phyloP scores from a whole-genome alignment of 2,113 vertebrate species.

The Dipodomys merriami region DNA sequence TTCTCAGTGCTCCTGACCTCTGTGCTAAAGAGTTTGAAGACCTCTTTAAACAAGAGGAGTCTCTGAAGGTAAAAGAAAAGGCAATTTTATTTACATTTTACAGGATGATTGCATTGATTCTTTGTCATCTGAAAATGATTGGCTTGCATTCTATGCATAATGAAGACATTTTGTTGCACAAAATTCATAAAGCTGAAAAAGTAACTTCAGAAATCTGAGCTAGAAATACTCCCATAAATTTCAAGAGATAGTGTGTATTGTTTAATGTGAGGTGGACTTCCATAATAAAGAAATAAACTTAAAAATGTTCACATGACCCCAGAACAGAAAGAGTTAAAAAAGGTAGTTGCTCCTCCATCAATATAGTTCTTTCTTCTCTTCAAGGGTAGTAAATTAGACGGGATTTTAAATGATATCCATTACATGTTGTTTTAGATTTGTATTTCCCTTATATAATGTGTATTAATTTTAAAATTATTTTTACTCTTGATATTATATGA shows the following conservation, averaged over 20 bases:
- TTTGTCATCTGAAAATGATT: not conserved
- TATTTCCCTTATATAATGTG: not conserved
- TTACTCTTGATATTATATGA: not conserved
- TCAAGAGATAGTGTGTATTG: not conserved
- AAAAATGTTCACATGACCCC: not conserved
- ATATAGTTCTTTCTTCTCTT: not conserved
- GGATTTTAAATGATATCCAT: not conserved
- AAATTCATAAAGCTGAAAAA: not conserved
- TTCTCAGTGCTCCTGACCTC: conserved; percentile 93
- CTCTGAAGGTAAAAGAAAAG: conserved; percentile 92
- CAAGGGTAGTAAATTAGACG: not conserved
- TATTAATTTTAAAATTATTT: conserved; percentile 21
- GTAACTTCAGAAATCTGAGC: not conserved
- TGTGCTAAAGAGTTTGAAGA: conserved; percentile 92
- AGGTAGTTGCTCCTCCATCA: not conserved
- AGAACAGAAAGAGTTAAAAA: not conserved
- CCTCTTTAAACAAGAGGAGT: conserved; percentile 93
- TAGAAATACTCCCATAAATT: not conserved
- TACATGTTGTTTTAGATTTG: not conserved
- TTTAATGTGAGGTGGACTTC: not conserved
- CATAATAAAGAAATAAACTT: not conserved
- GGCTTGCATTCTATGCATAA: not conserved
- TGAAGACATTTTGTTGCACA: not conserved
- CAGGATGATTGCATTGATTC: not conserved
- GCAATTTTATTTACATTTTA: conserved; percentile 41